A percentile compares a stretch with the other conserved stretches of the same genome.
These are phyloP conservation scores for Cuniculus paca DNA, from an alignment of 2,797 vertebrate species.

Conservation along the genomic window DNA sequence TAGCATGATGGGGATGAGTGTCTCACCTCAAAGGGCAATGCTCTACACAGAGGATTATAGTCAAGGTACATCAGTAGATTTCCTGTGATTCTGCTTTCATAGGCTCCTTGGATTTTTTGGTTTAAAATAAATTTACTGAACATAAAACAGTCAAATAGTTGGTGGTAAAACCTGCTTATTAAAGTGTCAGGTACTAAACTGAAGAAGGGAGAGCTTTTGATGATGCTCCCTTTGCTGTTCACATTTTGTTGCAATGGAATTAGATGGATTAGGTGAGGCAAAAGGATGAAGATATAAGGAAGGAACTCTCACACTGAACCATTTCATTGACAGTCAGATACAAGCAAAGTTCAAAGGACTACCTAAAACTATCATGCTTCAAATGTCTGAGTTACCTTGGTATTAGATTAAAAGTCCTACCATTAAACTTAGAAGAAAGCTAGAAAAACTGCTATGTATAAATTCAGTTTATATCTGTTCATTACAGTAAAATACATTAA, in stretches of 20 bases:
- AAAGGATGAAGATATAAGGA: constrained; percentile 32
- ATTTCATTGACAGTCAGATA: not conserved
- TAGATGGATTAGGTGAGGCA: not conserved
- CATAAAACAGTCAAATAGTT: constrained; percentile 69
- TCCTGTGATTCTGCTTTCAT: constrained; percentile 72
- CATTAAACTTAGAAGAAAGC: constrained; percentile 52
- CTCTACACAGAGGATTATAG: not conserved
- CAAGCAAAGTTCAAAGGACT: constrained; percentile 46
- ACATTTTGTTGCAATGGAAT: constrained; percentile 48
- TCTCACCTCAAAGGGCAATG: constrained; percentile 9
- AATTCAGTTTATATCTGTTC: constrained; percentile 61
- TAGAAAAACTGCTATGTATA: constrained; percentile 19
- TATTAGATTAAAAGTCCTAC: constrained; percentile 48
- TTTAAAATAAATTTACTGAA: constrained; percentile 76
- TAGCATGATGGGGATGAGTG: not conserved
- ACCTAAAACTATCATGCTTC: constrained; percentile 2
- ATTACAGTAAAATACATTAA: constrained; percentile 68
- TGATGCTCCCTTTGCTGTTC: constrained; percentile 39
- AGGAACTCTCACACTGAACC: not conserved
- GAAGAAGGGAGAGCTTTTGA: not conserved
- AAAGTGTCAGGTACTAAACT: not conserved
- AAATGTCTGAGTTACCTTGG: constrained; percentile 39
- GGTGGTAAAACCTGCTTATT: constrained; percentile 67
- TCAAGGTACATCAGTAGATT: constrained; percentile 61
- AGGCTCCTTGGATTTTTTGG: constrained; percentile 41